Evolutionary conservation across 1,140 invertebrate genomes (phyloP).

Genomic region (Leptinotarsa undecemlineata): DNA sequence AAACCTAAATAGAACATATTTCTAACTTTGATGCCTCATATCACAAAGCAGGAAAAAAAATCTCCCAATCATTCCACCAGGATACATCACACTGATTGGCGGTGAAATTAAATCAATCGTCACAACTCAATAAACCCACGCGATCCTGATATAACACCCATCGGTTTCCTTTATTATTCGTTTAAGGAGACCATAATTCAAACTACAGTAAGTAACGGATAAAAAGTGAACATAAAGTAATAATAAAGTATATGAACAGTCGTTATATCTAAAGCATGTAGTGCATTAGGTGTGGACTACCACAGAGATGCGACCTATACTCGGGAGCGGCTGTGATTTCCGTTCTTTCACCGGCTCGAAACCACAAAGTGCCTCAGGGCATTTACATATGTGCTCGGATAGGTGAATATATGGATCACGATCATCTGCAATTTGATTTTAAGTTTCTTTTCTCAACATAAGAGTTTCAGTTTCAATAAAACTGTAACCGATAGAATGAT

Average conservation of each 20-base stretch:
- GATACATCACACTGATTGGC: neutral
- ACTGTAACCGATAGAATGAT: too few relatives aligned
- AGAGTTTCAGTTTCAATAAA: too few relatives aligned
- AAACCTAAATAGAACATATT: too few relatives aligned
- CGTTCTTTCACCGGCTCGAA: neutral
- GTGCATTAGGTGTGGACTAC: constrained; percentile 34
- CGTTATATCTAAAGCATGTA: constrained; percentile 15
- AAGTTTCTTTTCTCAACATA: too few relatives aligned
- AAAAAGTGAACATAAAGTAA: neutral
- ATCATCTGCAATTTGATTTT: too few relatives aligned
- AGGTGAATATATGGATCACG: neutral
- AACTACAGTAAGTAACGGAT: constrained; percentile 5
- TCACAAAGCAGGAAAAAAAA: too few relatives aligned
- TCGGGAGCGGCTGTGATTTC: constrained; percentile 27
- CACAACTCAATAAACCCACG: neutral
- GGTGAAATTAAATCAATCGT: neutral
- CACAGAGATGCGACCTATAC: constrained; percentile 31
- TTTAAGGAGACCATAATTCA: constrained; percentile 5
- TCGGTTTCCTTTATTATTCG: neutral
- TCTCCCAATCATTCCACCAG: too few relatives aligned
- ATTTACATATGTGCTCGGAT: neutral
- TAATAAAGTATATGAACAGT: constrained; percentile 6
- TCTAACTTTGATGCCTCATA: too few relatives aligned
- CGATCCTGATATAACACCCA: neutral
- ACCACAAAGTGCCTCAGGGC: neutral